A percentile compares a stretch with the other conserved stretches of the same genome.
Evolutionary conservation across 2,113 vertebrate genomes (phyloP).

Genomic region (Mirounga angustirostris): DNA sequence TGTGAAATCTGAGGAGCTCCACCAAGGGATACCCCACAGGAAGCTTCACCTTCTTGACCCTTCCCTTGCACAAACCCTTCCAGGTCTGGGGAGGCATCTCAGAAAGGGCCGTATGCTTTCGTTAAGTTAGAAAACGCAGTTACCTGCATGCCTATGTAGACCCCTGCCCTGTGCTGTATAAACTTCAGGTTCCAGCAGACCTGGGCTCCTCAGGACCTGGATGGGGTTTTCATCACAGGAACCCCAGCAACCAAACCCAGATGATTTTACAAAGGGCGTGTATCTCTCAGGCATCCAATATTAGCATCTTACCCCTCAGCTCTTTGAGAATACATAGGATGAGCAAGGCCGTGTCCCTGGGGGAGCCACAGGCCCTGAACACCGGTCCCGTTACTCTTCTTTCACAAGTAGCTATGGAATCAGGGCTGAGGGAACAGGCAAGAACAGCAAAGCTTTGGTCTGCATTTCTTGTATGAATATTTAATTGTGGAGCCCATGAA

Average conservation of each 20-base stretch:
- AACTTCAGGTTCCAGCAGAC: not conserved
- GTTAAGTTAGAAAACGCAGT: not conserved
- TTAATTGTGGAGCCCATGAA: not conserved
- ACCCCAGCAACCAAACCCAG: not conserved
- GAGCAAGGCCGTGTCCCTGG: too few relatives aligned
- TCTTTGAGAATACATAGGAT: accelerated
- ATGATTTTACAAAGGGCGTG: not conserved
- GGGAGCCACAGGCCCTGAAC: too few relatives aligned
- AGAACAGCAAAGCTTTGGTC: accelerated
- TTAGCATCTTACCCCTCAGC: accelerated
- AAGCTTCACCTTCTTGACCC: too few relatives aligned
- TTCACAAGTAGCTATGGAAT: not conserved
- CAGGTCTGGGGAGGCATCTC: not conserved
- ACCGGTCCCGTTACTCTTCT: accelerated
- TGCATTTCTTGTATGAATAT: not conserved
- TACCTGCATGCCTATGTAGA: not conserved
- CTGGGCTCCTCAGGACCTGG: too few relatives aligned
- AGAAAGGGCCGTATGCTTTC: not conserved
- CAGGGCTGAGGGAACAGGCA: accelerated
- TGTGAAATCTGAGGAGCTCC: accelerated
- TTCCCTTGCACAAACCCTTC: too few relatives aligned
- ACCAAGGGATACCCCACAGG: not conserved
- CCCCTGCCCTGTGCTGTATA: accelerated
- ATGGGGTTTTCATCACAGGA: not conserved
- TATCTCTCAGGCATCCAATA: accelerated